Evolutionary conservation across 2,113 vertebrate species (phyloP).

Genomic region (Gila orcuttii): DNA sequence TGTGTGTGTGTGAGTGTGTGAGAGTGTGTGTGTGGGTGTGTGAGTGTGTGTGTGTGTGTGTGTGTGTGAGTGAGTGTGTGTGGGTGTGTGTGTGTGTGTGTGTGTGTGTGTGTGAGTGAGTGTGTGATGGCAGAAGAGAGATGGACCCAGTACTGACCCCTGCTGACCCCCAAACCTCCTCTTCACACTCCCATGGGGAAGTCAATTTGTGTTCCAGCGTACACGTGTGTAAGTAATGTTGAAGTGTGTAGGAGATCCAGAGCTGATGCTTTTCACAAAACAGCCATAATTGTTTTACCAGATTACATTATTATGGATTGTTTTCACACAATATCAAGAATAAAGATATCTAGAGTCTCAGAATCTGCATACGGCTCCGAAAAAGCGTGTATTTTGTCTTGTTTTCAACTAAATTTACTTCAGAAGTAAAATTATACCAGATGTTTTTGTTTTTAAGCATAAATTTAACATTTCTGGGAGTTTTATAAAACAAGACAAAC

Average conservation of each 20-base stretch:
- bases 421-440: background rate
- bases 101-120: too few species aligned
- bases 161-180: background rate
- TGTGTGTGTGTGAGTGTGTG: too few species aligned
- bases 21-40: too few species aligned
- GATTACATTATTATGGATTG: background rate
- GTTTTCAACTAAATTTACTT: background rate
- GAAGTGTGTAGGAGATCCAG: background rate
- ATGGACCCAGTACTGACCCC: background rate
- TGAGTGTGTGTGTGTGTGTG: too few species aligned
- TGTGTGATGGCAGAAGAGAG: background rate
- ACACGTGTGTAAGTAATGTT: background rate
- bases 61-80: too few species aligned
- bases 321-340: background rate
- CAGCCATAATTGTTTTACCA: background rate
- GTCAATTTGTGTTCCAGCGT: background rate
- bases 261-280: conserved; percentile 27
- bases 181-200: background rate
- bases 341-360: background rate
- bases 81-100: too few species aligned
- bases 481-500: background rate
- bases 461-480: background rate
- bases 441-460: background rate
- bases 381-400: background rate
- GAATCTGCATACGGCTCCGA: background rate